Evolutionary conservation across 2,888 invertebrate species (phyloP).

Genomic region (Tillus elongatus): DNA sequence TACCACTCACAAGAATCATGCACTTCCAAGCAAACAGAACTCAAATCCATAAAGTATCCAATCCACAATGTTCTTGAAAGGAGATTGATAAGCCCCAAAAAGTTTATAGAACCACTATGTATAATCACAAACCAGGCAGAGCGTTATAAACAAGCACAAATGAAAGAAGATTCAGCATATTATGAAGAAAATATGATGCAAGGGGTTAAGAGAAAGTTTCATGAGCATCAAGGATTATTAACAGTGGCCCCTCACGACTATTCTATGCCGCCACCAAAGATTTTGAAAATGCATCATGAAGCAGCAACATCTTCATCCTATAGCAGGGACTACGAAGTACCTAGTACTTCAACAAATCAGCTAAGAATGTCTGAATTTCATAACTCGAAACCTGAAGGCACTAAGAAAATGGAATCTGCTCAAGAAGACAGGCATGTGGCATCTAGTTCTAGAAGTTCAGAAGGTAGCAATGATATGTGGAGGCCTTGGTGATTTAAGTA

Average conservation of each 20-base stretch:
- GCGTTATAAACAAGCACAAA: constrained; percentile 35
- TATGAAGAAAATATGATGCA: constrained; percentile 34
- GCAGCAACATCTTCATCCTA: too few relatives aligned
- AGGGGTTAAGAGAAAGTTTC: constrained; percentile 30
- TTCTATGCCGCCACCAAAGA: too few relatives aligned
- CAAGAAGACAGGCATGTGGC: too few relatives aligned
- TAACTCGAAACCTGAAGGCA: too few relatives aligned
- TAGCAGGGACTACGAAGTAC: too few relatives aligned
- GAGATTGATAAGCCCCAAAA: constrained; percentile 26
- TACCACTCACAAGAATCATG: constrained; percentile 14
- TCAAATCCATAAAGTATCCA: constrained; percentile 35
- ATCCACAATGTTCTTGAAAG: constrained; percentile 27
- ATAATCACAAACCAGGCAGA: constrained; percentile 39
- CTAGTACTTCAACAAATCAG: too few relatives aligned
- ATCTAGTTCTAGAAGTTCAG: too few relatives aligned
- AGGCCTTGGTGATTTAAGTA: too few relatives aligned
- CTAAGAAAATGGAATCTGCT: too few relatives aligned
- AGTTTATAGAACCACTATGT: constrained; percentile 34
- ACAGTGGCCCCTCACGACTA: constrained; percentile 23
- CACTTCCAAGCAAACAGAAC: constrained; percentile 24
- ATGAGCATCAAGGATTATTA: constrained; percentile 27
- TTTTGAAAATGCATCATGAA: too few relatives aligned
- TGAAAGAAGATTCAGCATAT: constrained; percentile 31
- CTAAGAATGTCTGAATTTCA: too few relatives aligned
- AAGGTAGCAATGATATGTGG: too few relatives aligned